phyloP scores from a whole-genome alignment of 2,888 invertebrate genomes.

The Mactromeris polynyma region DNA sequence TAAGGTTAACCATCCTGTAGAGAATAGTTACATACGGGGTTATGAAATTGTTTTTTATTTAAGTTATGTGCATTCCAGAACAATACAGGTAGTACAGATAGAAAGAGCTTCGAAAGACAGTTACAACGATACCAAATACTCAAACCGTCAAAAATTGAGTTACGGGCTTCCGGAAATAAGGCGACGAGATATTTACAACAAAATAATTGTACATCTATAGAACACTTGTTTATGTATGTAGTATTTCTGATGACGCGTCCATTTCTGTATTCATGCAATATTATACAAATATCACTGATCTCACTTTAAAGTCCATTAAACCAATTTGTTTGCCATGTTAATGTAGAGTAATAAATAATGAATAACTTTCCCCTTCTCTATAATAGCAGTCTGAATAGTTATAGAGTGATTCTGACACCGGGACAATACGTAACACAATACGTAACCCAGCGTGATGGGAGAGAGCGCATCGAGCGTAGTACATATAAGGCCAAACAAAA shows the following conservation, averaged over 20 bases:
- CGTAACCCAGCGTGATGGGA: background rate
- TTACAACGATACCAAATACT: too few species aligned
- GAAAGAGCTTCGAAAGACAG: too few species aligned
- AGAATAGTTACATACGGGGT: too few species aligned
- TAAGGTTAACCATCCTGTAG: too few species aligned
- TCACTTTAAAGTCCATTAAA: slow-evolving; percentile 2
- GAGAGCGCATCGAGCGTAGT: background rate
- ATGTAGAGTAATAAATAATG: background rate
- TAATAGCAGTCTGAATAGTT: background rate
- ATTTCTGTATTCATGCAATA: background rate
- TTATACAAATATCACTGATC: background rate
- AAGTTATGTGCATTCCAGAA: too few species aligned
- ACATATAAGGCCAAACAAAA: background rate
- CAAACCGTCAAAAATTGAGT: too few species aligned
- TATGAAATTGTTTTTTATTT: too few species aligned
- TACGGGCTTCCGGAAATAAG: too few species aligned
- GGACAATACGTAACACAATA: background rate
- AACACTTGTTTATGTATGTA: background rate
- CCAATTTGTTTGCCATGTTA: background rate
- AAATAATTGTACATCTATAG: too few species aligned
- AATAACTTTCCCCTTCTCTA: background rate
- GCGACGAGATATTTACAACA: too few species aligned
- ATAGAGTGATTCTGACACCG: background rate
- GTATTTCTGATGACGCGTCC: background rate
- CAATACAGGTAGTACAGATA: too few species aligned